phyloP scores from a whole-genome alignment of 2,888 invertebrate genomes.

The Orthonychiurus folsomi region DNA sequence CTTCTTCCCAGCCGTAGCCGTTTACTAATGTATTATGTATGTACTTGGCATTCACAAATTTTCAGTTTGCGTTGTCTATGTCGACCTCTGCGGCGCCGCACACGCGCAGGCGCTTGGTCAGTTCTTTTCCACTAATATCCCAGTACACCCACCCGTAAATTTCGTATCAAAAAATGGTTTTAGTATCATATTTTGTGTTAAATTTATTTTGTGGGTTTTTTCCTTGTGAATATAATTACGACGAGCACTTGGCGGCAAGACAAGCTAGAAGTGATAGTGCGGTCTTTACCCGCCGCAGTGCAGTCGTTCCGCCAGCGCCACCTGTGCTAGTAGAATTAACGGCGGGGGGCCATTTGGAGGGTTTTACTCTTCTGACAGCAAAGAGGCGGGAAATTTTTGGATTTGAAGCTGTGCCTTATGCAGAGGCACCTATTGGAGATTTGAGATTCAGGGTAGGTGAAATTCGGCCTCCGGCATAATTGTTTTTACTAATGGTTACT shows the following conservation, averaged over 20 bases:
- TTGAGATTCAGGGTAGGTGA: slow-evolving; percentile 11
- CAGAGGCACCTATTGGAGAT: slow-evolving; percentile 4
- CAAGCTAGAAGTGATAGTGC: neutral
- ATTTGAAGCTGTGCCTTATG: slow-evolving; percentile 15
- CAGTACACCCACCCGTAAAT: too few relatives aligned
- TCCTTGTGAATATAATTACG: neutral
- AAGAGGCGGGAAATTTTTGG: slow-evolving; percentile 4
- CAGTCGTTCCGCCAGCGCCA: too few relatives aligned
- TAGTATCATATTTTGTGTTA: slow-evolving; percentile 3
- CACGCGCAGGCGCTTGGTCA: too few relatives aligned
- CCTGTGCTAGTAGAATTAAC: neutral
- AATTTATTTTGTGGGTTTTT: slow-evolving; percentile 9
- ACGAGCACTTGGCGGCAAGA: neutral
- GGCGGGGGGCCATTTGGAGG: too few relatives aligned
- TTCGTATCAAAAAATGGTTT: neutral
- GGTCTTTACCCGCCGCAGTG: neutral
- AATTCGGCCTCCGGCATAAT: neutral
- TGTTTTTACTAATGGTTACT: too few relatives aligned
- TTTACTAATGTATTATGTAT: too few relatives aligned
- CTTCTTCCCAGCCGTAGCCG: too few relatives aligned
- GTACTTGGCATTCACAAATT: too few relatives aligned
- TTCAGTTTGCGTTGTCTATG: too few relatives aligned
- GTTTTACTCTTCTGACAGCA: slow-evolving; percentile 11
- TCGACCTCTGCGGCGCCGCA: too few relatives aligned
- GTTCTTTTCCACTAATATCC: too few relatives aligned